Base-by-base conservation (phyloP, 92 coral and sea anemone species). In the Palythoa caribaeorum region DNA sequence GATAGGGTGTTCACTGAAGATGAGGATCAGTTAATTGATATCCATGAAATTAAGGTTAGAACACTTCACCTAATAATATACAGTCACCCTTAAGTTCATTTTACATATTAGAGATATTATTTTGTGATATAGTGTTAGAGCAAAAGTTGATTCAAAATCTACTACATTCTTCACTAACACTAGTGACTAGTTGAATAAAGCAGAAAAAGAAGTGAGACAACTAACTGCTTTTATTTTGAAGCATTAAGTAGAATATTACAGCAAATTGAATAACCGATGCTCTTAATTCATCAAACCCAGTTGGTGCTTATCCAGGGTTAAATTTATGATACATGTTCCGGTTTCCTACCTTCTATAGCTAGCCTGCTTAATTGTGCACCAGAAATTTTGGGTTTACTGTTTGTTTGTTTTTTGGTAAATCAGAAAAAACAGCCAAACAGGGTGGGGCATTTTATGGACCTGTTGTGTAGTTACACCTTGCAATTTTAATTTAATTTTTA, bases 21-120 rank as follows among this genome's bases (percentile, higher is more conserved):
- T 12, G 83, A 78, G 59, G 83, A 77, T 20, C 47, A 78, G 83
- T 17, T 78, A 28, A 78, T 54, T 78, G 70, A 78, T 35, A 53
- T 78, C 38, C 69, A 77, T 76, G 80, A 76, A 16, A 16, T 77
- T 14, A 73, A 73, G 36, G 53, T 73, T 38, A 73, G 77, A 76
- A 44, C 55, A 16, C 54, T 50, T 16, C 38, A 48, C 20, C 53
- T 73, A 15, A 44, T 76, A 76, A 7, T 20, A 40, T 40, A 40
- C 47, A 40, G 47, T 40, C 47, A 40, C 17, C 38, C 15, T 69
- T 9, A 28, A 69, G 19, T 39, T 38, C 77, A 39, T 3, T 10
- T 71, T 15, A 65, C 63, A 0, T 65, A 36, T 17, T 37, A 38
- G 13, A n/a, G 1, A 39, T 19, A 10, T n/a, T 65, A 5, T 7